Conservation (phyloP, 2,113 vertebrate species). For the Mobula birostris region DNA sequence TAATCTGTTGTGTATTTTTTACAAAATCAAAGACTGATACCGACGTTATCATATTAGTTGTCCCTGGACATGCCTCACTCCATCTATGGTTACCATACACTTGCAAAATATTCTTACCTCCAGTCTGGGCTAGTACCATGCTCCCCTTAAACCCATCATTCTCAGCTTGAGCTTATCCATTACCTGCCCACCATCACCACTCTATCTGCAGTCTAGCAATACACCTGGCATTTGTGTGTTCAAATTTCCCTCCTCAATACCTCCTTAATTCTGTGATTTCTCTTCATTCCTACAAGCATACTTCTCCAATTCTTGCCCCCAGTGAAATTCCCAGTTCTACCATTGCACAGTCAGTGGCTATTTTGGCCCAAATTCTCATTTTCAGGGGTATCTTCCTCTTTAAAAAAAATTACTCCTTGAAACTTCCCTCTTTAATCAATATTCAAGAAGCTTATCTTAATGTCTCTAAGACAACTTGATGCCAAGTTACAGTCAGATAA, state of each 20-base stretch:
- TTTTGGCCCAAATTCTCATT: background rate
- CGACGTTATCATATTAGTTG: background rate
- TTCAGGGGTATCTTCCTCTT: background rate
- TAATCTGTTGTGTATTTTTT: background rate
- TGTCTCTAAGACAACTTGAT: background rate
- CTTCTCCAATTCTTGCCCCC: background rate
- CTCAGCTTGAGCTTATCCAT: background rate
- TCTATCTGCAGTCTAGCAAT: background rate
- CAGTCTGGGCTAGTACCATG: background rate
- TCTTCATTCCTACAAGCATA: background rate
- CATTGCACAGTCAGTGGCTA: background rate
- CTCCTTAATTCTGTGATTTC: background rate
- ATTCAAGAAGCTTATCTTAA: background rate
- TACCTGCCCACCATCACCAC: background rate
- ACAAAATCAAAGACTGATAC: background rate
- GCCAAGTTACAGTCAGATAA: no score
- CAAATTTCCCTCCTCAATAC: background rate
- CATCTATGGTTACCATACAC: background rate
- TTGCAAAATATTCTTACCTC: background rate
- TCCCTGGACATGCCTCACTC: background rate
- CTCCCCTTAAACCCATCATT: background rate
- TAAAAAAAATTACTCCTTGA: background rate
- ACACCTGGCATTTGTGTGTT: background rate
- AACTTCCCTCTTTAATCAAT: background rate
- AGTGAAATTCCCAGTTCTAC: background rate